These are phyloP conservation scores for Apostichopus californicus DNA, from an alignment of 35 echinoderm and acorn worm genomes.

Conservation along the genomic window DNA sequence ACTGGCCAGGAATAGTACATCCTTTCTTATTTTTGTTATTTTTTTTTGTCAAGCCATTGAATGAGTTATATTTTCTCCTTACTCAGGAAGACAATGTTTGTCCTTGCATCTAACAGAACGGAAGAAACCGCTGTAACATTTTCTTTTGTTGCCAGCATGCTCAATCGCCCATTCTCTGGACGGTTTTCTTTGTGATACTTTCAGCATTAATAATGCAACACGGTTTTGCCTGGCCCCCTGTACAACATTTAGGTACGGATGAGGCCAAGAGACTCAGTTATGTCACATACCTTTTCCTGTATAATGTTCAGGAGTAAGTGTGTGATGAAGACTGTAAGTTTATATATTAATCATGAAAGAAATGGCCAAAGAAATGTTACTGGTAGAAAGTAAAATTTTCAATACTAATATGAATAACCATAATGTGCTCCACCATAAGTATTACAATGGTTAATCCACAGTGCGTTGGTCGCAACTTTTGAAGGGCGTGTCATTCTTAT, in stretches of 20 bases:
- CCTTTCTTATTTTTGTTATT: background rate
- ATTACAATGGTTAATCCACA: too few species aligned
- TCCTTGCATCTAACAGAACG: constrained; percentile 44
- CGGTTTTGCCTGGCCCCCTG: background rate
- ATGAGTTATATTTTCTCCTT: constrained; percentile 4
- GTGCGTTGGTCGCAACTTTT: too few species aligned
- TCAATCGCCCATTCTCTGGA: constrained; percentile 25
- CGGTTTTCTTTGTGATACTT: constrained; percentile 12
- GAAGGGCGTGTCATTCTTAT: too few species aligned
- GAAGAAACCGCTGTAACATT: constrained; percentile 44
- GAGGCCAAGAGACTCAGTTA: background rate
- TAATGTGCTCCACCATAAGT: too few species aligned
- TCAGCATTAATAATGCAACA: constrained; percentile 22
- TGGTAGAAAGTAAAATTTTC: too few species aligned
- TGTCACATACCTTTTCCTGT: too few species aligned
- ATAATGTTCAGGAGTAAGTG: too few species aligned
- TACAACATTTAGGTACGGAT: background rate
- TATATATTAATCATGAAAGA: too few species aligned
- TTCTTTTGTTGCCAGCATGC: constrained; percentile 5
- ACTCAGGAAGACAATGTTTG: constrained; percentile 7
- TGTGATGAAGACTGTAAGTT: too few species aligned
- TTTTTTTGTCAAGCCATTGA: constrained; percentile 11
- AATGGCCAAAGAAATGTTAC: too few species aligned
- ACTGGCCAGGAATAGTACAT: background rate
- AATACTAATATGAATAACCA: too few species aligned